Base-by-base conservation (phyloP, 2,888 invertebrate genomes). In the Coecobrya sp. region DNA sequence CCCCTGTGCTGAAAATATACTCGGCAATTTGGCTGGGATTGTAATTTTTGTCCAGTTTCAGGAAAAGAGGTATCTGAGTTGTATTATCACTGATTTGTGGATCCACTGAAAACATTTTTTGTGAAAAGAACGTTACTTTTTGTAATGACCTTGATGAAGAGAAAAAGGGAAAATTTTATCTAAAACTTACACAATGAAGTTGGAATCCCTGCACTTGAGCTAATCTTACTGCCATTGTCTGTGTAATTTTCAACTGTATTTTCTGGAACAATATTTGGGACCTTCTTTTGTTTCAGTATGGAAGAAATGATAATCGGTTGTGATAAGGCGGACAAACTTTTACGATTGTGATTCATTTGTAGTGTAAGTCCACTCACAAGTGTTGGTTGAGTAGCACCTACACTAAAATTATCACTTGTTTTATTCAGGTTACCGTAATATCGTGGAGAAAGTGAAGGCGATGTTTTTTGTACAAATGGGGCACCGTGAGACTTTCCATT, bases 1-100 rank as follows among this genome's bases (percentile, higher is more conserved):
- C 76, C 49, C 49, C 76, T 22, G 76, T 76, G 22, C 1, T 22
- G 22, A 22, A 76, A 49, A 76, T 49, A 22, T 76, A 76, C 19
- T 76, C 76, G 1, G 76, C 76, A n/a, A 76, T 76, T 76, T 76
- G 22, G 1, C 1, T 8, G 0, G 76, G 76, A 25, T 42, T 76
- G 22, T 76, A 76, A 2, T 76, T 13, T 76, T 22, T 76, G 49
- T 76, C 49, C 7, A 76, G 22, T 22, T 76, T 76, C 0, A 76
- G 16, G 0, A 76, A 13, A 42, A 73, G 73, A 11, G 62, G 27
- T 10, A 10, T 7, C 36, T 2, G 7, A 16, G 11, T 19, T 7
- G 36, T 36, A 2, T 52, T 3, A 11, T 52, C n/a, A 4, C 7
- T 36, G 3, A 2, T 7, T 36, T 36, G 2, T 7, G 7, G 36